Percentiles rank a stretch among this genome's conserved stretches.
phyloP scores from a whole-genome alignment of 2,888 invertebrate genomes.

The Volucella inanis region DNA sequence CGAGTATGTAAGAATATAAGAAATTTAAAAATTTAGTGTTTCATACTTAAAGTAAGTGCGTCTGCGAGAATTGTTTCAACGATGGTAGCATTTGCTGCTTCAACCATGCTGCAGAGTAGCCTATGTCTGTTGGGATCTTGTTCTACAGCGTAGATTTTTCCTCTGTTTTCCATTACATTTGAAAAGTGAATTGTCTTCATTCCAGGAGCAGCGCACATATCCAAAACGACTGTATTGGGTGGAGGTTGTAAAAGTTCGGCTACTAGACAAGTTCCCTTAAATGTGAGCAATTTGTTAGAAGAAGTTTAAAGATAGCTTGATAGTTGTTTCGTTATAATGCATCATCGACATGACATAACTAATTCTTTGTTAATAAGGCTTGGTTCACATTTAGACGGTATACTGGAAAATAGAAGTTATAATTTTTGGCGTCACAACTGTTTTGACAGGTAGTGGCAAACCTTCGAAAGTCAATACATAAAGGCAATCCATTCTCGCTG shows the following conservation, averaged over 20 bases:
- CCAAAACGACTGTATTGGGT: slow-evolving; percentile 89
- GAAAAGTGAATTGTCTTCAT: slow-evolving; percentile 97
- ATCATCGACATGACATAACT: no score
- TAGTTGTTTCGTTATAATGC: background rate
- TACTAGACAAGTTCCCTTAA: slow-evolving; percentile 95
- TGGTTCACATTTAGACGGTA: no score
- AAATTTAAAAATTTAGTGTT: background rate
- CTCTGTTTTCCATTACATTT: slow-evolving; percentile 90
- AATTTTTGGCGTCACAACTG: no score
- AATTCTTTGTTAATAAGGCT: background rate
- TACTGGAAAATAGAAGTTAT: no score
- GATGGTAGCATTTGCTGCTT: slow-evolving; percentile 87
- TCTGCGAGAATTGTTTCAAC: slow-evolving; percentile 88
- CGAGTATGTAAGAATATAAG: background rate
- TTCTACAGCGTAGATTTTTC: slow-evolving; percentile 93
- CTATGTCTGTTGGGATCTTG: slow-evolving; percentile 87
- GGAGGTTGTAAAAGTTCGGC: slow-evolving; percentile 90
- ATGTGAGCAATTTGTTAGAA: background rate
- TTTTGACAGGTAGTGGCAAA: no score
- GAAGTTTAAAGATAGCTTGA: no score
- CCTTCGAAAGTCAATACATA: no score
- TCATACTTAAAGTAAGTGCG: slow-evolving; percentile 86
- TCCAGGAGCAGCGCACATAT: slow-evolving; percentile 99
- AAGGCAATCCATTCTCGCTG: no score
- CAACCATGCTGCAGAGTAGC: slow-evolving; percentile 87